Base-by-base conservation (phyloP, 2,113 vertebrate genomes). In the Calyptommatus sinebrachiatus region DNA sequence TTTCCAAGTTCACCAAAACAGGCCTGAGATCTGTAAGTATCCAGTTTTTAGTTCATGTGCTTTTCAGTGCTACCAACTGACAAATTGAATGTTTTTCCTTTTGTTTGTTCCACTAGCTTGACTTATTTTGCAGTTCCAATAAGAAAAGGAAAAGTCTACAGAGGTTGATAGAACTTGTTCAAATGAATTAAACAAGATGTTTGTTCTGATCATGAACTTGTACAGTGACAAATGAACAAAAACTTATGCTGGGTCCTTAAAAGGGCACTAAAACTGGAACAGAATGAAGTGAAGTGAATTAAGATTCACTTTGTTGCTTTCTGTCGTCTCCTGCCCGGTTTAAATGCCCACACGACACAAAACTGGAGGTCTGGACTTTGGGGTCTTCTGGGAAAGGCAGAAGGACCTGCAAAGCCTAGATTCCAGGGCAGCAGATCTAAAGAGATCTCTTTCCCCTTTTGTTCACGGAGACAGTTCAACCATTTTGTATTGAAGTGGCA, bases 1-100 rank as follows among this genome's bases (percentile, higher is more conserved):
- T 50, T 50, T 50, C 12, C 61, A 29, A 29, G 3, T 26, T 74
- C 21, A 72, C 53, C 24, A 77, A 20, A 83, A 60, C 35, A 46
- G 18, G 12, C 22, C 48, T 12, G 67, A 77, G 21, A 69, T 74
- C 24, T 78, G 29, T 16, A 8, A 80, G 67, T 41, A 79, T 79
- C 16, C 26, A 63, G n/a, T 86, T 9, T 71, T 84, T 72, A n/a
- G 35, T 41, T 28, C 18, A 9, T 45, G 71, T 31, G 46, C 45
- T 86, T 82, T 78, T 70, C 50, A 22, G 14, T 46, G 79, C 18
- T 75, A 18, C 10, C 71, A 83, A 61, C 73, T 79, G 69, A 79
- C 78, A 78, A 82, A 83, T 0, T 45, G 62, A 24, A 48, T 14
- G 71, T 68, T 71, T 77, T 62, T 76, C 26, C 20, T 77, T 68